A percentile compares a stretch with the other conserved stretches of the same genome.
These are phyloP conservation scores for Strix aluco DNA, from an alignment of 2,113 vertebrate species.

Conservation along the genomic window DNA sequence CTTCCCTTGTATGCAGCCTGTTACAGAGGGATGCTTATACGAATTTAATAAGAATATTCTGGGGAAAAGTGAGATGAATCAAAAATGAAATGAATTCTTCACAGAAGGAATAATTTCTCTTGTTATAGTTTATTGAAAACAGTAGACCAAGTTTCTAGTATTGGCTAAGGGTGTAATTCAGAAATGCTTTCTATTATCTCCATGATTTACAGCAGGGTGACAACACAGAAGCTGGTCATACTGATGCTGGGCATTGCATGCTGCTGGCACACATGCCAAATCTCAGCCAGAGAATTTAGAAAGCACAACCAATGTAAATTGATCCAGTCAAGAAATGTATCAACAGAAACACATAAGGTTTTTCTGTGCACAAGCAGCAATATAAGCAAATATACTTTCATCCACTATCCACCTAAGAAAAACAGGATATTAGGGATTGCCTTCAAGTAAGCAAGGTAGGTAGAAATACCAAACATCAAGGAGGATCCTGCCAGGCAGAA, in stretches of 20 bases:
- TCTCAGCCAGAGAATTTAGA: neutral
- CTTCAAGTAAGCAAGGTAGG: neutral
- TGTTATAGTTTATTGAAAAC: slow-evolving; percentile 6
- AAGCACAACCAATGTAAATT: neutral
- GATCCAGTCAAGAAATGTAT: neutral
- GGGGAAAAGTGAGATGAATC: neutral
- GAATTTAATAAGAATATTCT: neutral
- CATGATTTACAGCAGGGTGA: neutral
- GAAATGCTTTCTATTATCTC: neutral
- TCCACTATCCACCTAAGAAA: neutral
- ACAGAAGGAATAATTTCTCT: neutral
- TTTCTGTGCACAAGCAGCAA: neutral
- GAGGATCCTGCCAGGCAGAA: neutral
- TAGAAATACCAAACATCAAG: neutral
- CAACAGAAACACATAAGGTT: neutral
- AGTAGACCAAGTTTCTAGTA: neutral
- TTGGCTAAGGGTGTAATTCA: neutral
- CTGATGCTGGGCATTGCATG: neutral
- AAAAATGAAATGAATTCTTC: neutral
- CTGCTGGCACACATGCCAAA: neutral
- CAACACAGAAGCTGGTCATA: neutral
- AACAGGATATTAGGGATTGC: neutral
- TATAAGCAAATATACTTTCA: neutral
- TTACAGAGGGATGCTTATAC: neutral
- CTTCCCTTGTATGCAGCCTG: slow-evolving; percentile 3